Conservation (phyloP, 2,113 vertebrate genomes). For the Himantopus leucocephalus region DNA sequence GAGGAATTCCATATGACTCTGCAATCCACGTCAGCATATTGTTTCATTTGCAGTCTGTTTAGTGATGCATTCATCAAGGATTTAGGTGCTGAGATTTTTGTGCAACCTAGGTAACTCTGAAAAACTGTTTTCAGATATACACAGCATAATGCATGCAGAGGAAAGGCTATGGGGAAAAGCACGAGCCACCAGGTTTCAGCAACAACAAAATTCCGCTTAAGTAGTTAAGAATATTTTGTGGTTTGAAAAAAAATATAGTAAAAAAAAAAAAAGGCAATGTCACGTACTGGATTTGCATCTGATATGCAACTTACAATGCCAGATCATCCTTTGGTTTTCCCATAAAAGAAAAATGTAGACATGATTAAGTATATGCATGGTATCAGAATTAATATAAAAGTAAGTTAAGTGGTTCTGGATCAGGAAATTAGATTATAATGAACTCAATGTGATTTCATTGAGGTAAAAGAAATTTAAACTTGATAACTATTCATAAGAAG, state of each 20-base stretch:
- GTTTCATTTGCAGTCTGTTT: not conserved
- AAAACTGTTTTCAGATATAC: not conserved
- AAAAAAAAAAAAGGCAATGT: not conserved
- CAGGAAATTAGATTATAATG: constrained; percentile 39
- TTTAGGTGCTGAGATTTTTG: not conserved
- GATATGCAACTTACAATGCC: not conserved
- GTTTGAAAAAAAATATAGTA: not conserved
- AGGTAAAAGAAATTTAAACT: constrained; percentile 33
- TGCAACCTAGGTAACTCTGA: not conserved
- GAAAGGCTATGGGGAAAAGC: not conserved
- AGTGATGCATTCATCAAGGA: not conserved
- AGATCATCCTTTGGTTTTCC: not conserved
- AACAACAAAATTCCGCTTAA: not conserved
- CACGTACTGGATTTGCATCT: not conserved
- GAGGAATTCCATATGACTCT: not conserved
- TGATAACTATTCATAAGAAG: constrained; percentile 17
- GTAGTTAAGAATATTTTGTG: not conserved
- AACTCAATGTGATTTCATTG: constrained; percentile 30
- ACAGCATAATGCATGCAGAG: not conserved
- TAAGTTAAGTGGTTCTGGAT: constrained; percentile 39
- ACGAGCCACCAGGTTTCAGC: not conserved
- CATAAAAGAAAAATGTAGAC: not conserved
- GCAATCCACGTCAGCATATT: not conserved
- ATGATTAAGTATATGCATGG: not conserved
- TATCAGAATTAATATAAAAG: not conserved